Evolutionary conservation across 2,888 invertebrate genomes (phyloP).

Genomic region (Chironomus riparius): DNA sequence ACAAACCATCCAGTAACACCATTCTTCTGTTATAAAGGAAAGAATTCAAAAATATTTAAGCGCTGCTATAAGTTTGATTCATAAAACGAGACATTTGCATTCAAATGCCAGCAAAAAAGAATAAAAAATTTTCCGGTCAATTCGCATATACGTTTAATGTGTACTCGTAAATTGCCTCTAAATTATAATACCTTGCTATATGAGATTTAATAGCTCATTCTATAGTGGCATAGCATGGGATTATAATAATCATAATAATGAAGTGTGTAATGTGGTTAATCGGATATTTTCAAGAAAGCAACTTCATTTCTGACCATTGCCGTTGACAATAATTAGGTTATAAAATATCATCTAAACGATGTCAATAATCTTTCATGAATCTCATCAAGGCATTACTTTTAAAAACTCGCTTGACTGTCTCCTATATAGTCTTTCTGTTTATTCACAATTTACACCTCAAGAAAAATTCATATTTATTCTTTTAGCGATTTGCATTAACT

Average conservation of each 20-base stretch:
- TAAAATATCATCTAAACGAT: background rate
- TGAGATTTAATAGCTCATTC: background rate
- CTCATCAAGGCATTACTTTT: no score
- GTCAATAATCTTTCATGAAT: background rate
- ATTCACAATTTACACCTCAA: background rate
- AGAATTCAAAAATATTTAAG: background rate
- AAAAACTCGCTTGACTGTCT: background rate
- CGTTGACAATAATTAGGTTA: background rate
- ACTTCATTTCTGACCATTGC: background rate
- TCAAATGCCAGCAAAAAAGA: background rate
- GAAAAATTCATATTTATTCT: no score
- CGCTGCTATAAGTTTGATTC: background rate
- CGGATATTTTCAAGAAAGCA: background rate
- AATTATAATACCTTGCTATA: background rate
- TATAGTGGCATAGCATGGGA: background rate
- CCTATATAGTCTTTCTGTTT: background rate
- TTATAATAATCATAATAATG: constrained; percentile 10
- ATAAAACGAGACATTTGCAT: constrained; percentile 12
- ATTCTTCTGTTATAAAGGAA: background rate
- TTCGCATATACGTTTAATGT: background rate
- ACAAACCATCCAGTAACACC: background rate
- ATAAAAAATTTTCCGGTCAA: background rate
- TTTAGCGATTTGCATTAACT: no score
- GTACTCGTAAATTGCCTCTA: background rate
- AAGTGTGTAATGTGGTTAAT: constrained; percentile 23